Evolutionary conservation across 2,888 invertebrate species (phyloP), one percentile per base, ranked within the genome.

Genomic region (Tipula vernalis): DNA sequence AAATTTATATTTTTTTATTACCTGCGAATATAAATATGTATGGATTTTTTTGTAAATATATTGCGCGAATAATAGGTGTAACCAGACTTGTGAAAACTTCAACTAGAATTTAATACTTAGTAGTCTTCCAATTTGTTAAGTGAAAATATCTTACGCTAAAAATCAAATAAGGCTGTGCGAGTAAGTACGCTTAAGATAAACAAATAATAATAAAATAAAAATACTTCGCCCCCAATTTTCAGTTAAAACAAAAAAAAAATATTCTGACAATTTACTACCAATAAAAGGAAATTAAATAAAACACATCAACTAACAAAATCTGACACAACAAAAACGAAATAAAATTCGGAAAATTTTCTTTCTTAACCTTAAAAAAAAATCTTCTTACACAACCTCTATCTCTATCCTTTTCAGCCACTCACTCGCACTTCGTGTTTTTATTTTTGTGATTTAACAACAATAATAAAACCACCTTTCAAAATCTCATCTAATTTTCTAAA

Each of bases 211-310:
- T 39, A 51, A 51, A 57, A 57, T 39, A 51, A 51, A 51, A 15
- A 44, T n/a, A 51, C 3, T 51, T 18, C 71, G 71, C 71, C 71
- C 28, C 28, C 28, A 71, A 71, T 71, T 71, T 71, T 71, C 12
- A 71, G 28, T 71, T 12, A 71, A 18, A 71, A 71, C 28, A 71
- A 71, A 71, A 71, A 28, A 51, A 71, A 71, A 71, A 3, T 0
- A 3, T 71, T 71, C 71, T 71, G 71, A 71, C 71, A 71, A 71
- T 71, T 71, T 71, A 71, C 71, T 71, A 18, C 71, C 71, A 28
- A 71, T 71, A 71, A 71, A 71, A 71, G 71, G 71, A 71, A 71
- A 71, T 71, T 71, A 71, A 71, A 71, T 71, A 71, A 71, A 71
- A 71, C 71, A 71, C 71, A 71, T 71, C 71, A 71, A 71, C 71